phyloP scores from a whole-genome alignment of 2,113 vertebrate genomes.

The Lanius collurio region DNA sequence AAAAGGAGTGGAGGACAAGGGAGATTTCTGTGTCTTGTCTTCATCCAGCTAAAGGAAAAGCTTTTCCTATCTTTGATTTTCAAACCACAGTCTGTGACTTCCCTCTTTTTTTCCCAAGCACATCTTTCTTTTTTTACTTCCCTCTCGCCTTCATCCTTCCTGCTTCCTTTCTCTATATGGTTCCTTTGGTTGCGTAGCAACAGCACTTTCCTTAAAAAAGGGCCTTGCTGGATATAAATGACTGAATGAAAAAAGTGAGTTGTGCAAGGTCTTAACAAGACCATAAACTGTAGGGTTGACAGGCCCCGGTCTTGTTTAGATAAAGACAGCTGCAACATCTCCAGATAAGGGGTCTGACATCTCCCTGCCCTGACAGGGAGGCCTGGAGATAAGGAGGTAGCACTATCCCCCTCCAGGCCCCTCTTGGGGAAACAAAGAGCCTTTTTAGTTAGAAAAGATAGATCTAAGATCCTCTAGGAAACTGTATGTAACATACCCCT shows the following conservation, averaged over 20 bases:
- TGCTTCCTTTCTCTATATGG: background rate
- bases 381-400: too few species aligned
- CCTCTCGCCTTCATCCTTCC: background rate
- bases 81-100: background rate
- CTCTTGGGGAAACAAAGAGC: too few species aligned
- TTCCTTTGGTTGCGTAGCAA: conserved; percentile 49
- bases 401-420: too few species aligned
- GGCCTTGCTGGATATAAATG: background rate
- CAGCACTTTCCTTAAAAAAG: background rate
- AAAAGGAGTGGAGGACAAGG: background rate
- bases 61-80: background rate
- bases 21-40: background rate
- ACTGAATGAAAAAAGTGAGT: conserved; percentile 2
- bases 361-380: too few species aligned
- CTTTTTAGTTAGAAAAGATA: too few species aligned
- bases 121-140: conserved; percentile 13
- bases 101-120: background rate
- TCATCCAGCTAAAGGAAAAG: background rate
- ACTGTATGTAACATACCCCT: too few species aligned
- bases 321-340: too few species aligned
- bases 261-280: background rate
- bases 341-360: too few species aligned
- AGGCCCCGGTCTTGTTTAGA: too few species aligned
- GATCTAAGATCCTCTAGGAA: too few species aligned
- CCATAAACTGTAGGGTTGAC: too few species aligned